phyloP scores from a whole-genome alignment of 2,888 invertebrate species.

The Actias luna region DNA sequence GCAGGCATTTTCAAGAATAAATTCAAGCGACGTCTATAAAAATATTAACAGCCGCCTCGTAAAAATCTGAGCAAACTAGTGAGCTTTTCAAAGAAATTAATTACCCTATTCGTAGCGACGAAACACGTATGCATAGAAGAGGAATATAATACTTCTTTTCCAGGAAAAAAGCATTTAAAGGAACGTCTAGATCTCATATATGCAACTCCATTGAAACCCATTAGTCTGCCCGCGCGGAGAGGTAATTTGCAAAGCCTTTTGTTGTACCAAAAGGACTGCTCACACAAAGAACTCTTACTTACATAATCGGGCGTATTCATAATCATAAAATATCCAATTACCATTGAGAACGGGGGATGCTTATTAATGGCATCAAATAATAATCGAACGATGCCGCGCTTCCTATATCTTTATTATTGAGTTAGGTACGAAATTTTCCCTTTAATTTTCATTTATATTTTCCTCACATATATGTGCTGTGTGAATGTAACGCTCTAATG shows the following conservation, averaged over 20 bases:
- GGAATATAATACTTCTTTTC: constrained; percentile 67
- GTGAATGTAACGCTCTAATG: constrained; percentile 9
- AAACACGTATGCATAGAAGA: constrained; percentile 61
- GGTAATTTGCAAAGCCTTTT: constrained; percentile 75
- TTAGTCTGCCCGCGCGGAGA: constrained; percentile 63
- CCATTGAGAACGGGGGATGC: constrained; percentile 43
- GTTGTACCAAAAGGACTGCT: constrained; percentile 58
- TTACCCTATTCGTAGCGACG: constrained; percentile 59
- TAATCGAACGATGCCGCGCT: constrained; percentile 55
- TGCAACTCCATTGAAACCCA: constrained; percentile 76
- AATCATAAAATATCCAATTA: constrained; percentile 65
- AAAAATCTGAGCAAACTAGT: constrained; percentile 47
- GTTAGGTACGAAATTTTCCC: constrained; percentile 25
- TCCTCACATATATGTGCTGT: constrained; percentile 22
- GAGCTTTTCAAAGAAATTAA: constrained; percentile 64
- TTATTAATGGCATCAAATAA: constrained; percentile 57
- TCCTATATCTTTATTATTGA: constrained; percentile 31
- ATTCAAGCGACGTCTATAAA: constrained; percentile 37
- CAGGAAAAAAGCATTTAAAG: constrained; percentile 72
- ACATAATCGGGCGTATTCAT: constrained; percentile 61
- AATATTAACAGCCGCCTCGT: constrained; percentile 39
- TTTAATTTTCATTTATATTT: constrained; percentile 29
- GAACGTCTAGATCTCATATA: constrained; percentile 65
- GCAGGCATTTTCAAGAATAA: constrained; percentile 36
- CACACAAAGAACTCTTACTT: constrained; percentile 57